Evolutionary conservation across 1,140 invertebrate genomes (phyloP).

Genomic region (Pseudomyrmex cubaensis): DNA sequence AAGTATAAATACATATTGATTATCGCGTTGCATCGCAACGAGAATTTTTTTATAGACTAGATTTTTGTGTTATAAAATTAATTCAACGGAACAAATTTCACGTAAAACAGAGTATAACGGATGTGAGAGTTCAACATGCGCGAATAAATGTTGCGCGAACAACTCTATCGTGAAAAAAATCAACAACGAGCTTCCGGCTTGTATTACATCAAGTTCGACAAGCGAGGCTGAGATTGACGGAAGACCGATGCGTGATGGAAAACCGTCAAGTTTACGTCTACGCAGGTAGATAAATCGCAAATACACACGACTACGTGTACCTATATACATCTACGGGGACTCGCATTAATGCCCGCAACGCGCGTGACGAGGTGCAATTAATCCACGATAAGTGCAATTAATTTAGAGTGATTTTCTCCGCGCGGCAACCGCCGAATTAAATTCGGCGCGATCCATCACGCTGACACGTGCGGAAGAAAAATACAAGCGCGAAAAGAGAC

Average conservation of each 20-base stretch:
- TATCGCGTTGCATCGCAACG: background rate
- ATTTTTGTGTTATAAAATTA: background rate
- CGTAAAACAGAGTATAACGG: conserved; percentile 12
- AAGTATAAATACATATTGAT: background rate
- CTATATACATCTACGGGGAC: background rate
- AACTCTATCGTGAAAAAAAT: background rate
- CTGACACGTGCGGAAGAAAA: conserved; percentile 1
- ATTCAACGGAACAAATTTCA: background rate
- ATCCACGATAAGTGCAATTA: conserved; percentile 55
- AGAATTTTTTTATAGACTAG: background rate
- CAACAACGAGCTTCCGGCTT: background rate
- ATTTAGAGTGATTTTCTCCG: conserved; percentile 51
- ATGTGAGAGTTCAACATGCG: background rate
- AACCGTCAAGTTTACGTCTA: conserved; percentile 37
- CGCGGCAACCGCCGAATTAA: conserved; percentile 10
- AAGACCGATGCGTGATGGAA: conserved; percentile 42
- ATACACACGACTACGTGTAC: conserved; percentile 18
- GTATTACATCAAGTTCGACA: conserved; percentile 48
- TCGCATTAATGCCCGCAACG: conserved; percentile 41
- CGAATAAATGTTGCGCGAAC: background rate
- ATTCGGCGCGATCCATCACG: conserved; percentile 40
- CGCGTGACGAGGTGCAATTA: conserved; percentile 54
- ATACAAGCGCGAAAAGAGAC: conserved; percentile 5
- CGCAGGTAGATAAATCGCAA: conserved; percentile 49
- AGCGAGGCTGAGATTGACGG: conserved; percentile 20